Conservation (phyloP, 2,888 invertebrate species). For the Cenopis cana region DNA sequence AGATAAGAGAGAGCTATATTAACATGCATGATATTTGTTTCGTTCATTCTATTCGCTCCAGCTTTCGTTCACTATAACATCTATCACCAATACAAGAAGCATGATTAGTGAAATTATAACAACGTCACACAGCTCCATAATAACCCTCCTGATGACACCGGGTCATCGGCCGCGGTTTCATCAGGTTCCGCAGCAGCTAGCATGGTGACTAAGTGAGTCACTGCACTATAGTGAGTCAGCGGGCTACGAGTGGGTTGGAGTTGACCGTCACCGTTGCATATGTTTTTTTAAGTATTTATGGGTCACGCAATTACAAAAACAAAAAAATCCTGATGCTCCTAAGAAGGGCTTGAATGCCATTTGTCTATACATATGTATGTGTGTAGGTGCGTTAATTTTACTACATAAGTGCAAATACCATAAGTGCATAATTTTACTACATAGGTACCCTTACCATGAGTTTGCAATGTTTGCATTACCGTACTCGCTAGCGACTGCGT, state of each 20-base stretch:
- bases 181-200: slow-evolving; percentile 55
- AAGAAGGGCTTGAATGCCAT: background rate
- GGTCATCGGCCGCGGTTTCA: slow-evolving; percentile 36
- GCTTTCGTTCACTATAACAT: background rate
- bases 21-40: background rate
- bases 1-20: background rate
- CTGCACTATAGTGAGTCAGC: slow-evolving; percentile 58
- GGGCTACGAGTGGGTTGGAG: slow-evolving; percentile 52
- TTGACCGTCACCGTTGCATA: slow-evolving; percentile 2
- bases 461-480: too few relatives aligned
- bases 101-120: background rate
- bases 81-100: background rate
- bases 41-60: background rate
- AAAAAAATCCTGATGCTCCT: background rate
- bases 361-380: too few relatives aligned
- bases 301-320: too few relatives aligned
- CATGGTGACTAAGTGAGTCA: slow-evolving; percentile 62
- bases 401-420: too few relatives aligned
- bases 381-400: too few relatives aligned
- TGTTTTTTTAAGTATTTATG: background rate
- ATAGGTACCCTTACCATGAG: too few relatives aligned
- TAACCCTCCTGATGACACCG: slow-evolving; percentile 15
- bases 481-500: too few relatives aligned
- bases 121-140: background rate
- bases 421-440: too few relatives aligned